Conservation (phyloP, 1,140 invertebrate genomes). For the Lanistes nyassanus region DNA sequence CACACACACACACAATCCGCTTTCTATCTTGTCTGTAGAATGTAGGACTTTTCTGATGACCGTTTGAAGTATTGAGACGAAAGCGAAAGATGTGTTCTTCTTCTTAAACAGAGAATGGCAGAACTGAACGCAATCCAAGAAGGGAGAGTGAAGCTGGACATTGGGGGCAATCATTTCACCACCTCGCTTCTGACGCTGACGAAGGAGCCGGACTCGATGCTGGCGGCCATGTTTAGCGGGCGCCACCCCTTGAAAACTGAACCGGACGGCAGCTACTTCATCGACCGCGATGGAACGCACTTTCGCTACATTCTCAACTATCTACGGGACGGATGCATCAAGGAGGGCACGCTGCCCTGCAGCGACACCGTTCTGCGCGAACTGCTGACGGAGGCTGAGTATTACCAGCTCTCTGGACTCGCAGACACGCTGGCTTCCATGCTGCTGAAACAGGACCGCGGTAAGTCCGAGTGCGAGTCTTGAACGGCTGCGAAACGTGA, state of each 20-base stretch:
- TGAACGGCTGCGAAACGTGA: no score
- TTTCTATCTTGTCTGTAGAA: no score
- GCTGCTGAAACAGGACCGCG: neutral
- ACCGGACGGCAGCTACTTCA: slow-evolving; percentile 59
- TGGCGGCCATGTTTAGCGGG: slow-evolving; percentile 65
- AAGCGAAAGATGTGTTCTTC: no score
- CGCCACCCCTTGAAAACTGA: slow-evolving; percentile 51
- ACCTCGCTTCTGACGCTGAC: slow-evolving; percentile 61
- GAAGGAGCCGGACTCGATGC: slow-evolving; percentile 61
- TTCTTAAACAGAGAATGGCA: slow-evolving; percentile 50
- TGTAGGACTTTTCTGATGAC: no score
- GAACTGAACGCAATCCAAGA: slow-evolving; percentile 59
- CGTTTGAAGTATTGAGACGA: no score
- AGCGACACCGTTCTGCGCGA: slow-evolving; percentile 53
- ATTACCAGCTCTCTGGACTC: slow-evolving; percentile 54
- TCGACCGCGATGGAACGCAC: slow-evolving; percentile 62
- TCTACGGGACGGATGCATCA: slow-evolving; percentile 57
- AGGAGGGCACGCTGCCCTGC: slow-evolving; percentile 57
- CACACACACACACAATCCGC: neutral
- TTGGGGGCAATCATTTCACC: slow-evolving; percentile 62
- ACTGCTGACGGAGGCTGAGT: slow-evolving; percentile 59
- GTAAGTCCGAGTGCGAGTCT: neutral
- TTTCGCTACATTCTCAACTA: slow-evolving; percentile 63
- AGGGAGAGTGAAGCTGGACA: slow-evolving; percentile 61
- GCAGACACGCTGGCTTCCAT: slow-evolving; percentile 35